These are phyloP conservation scores for Cuniculus paca DNA, from an alignment of 2,797 vertebrate genomes.

Conservation along the genomic window DNA sequence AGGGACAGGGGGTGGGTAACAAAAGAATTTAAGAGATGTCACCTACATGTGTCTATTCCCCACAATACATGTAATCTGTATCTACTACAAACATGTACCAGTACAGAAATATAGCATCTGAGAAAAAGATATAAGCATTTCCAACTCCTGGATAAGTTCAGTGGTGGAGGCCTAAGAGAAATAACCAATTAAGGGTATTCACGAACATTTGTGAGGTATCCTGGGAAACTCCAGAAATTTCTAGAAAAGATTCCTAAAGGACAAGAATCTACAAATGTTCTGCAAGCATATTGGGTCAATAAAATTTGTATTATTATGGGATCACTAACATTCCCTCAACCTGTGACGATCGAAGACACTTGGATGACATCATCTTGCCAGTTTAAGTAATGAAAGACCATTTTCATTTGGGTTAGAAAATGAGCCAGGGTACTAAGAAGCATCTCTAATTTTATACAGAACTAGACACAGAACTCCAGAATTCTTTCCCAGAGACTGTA, in stretches of 20 bases:
- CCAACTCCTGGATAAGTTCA: not conserved
- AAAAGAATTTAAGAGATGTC: not conserved
- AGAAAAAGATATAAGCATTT: not conserved
- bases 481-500: not conserved
- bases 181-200: not conserved
- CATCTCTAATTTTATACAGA: not conserved
- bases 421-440: not conserved
- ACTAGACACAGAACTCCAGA: not conserved
- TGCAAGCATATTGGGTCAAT: not conserved
- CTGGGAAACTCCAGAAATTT: not conserved
- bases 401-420: not conserved
- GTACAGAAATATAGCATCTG: not conserved
- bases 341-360: not conserved
- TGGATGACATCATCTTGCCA: not conserved
- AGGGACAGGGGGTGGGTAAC: not conserved
- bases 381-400: not conserved
- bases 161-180: not conserved
- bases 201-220: not conserved
- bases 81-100: not conserved
- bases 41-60: not conserved
- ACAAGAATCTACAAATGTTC: not conserved
- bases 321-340: not conserved
- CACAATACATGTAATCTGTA: not conserved
- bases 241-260: not conserved
- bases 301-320: not conserved